These are phyloP conservation scores for Helobdella robusta DNA, from an alignment of 2,888 invertebrate species.

Conservation along the genomic window DNA sequence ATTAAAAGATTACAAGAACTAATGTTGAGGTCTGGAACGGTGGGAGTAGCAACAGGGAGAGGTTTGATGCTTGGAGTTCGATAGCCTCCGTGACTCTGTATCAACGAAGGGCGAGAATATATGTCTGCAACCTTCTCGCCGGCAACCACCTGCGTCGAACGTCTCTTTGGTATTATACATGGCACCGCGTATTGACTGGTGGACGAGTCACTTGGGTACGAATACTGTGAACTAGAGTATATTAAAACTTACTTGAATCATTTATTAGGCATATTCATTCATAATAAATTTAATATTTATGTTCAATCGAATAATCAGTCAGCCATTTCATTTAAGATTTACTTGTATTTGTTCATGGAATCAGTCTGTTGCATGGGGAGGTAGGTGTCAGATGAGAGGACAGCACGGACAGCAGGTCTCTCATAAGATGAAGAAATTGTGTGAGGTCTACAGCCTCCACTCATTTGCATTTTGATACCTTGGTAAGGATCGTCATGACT, in stretches of 20 bases:
- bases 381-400: slow-evolving; percentile 22
- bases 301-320: too few species aligned
- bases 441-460: slow-evolving; percentile 18
- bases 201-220: background rate
- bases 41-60: slow-evolving; percentile 28
- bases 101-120: slow-evolving; percentile 27
- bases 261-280: too few species aligned
- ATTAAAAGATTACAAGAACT: too few species aligned
- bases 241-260: too few species aligned
- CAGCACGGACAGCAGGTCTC: slow-evolving; percentile 13
- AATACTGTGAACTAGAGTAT: too few species aligned
- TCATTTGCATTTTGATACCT: background rate
- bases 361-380: too few species aligned
- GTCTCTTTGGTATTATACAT: slow-evolving; percentile 15
- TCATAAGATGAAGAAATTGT: slow-evolving; percentile 25
- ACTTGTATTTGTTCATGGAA: too few species aligned
- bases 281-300: too few species aligned
- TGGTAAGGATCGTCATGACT: background rate
- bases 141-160: background rate
- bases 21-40: slow-evolving; percentile 29
- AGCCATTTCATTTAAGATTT: too few species aligned
- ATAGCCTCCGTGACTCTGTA: slow-evolving; percentile 18
- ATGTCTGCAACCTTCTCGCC: slow-evolving; percentile 25
- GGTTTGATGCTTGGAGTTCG: slow-evolving; percentile 23
- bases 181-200: slow-evolving; percentile 23